Conservation (phyloP, 2,797 vertebrate species). For the Rhinogobio ventralis region DNA sequence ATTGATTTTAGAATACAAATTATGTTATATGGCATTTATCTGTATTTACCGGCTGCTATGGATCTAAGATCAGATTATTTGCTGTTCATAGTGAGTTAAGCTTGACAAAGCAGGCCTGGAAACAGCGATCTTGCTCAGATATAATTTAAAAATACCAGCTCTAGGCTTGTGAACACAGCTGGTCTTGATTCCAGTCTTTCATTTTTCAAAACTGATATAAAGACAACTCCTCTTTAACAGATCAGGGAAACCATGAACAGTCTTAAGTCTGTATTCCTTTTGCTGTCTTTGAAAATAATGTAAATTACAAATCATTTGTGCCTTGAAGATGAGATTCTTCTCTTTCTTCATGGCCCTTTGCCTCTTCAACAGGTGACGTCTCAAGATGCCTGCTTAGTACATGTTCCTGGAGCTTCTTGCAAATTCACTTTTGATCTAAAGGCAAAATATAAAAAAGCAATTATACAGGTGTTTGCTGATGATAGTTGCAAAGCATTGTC, state of each 20-base stretch:
- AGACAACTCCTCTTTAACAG: not conserved
- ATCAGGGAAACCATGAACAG: not conserved
- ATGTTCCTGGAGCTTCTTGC: slow-evolving; percentile 83
- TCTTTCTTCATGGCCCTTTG: not conserved
- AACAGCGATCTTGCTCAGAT: not conserved
- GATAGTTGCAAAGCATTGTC: not conserved
- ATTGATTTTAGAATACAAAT: not conserved
- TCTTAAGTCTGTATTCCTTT: not conserved
- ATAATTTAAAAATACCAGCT: not conserved
- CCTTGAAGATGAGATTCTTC: not conserved
- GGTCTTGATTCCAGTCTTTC: not conserved
- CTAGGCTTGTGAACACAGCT: not conserved
- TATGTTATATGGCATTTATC: not conserved
- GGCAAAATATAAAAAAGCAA: not conserved
- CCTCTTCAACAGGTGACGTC: not conserved
- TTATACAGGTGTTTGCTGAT: slow-evolving; percentile 23
- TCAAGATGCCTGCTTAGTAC: slow-evolving; percentile 85
- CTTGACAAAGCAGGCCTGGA: not conserved
- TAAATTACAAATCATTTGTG: not conserved
- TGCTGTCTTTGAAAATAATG: not conserved
- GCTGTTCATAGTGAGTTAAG: not conserved
- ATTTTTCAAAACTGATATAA: not conserved
- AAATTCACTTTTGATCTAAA: slow-evolving; percentile 92
- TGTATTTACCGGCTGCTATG: not conserved
- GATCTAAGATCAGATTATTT: not conserved